Evolutionary conservation across 2,113 vertebrate species (phyloP), one percentile per base, ranked within the genome.

Genomic region (Meriones unguiculatus): DNA sequence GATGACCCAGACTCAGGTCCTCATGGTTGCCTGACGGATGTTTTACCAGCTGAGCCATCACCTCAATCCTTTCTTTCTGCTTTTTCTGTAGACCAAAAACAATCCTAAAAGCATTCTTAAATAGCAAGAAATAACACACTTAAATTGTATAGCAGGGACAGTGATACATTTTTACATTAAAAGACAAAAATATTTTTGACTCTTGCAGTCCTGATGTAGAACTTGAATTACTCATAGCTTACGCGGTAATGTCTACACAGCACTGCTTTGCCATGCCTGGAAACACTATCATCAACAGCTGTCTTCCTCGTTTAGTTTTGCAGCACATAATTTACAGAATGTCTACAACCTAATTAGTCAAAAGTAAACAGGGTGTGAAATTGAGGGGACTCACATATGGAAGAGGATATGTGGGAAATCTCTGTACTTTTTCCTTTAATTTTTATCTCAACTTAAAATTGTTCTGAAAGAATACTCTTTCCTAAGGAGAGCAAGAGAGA

Each of bases 181-280:
- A 96, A 50, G 80, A 0, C 1, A 25, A 4, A 84, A 69, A n/a
- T 82, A 14, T 72, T 70, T 96, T 82, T 59, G 7, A 95, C 86
- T 97, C 50, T 90, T 30, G 69, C 41, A 3, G 20, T 78, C 77
- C 72, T 35, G n/a, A 15, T 67, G 50, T 57, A 77, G 35, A 96
- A 85, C n/a, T 1, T 67, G 38, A 91, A 18, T 70, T 92, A 94
- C 22, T 97, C 38, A 93, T 64, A 91, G 88, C 84, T 89, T 97
- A 73, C 96, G 89, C 54, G 73, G 82, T 85, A 41, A 96, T 96
- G 18, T 96, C 91, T 89, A 38, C 32, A 75, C 85, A 59, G 28
- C 0, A 93, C 96, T 75, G 35, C 96, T 93, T 92, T 85, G 93
- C 76, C 91, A 85, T 91, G 87, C 69, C 84, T 80, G 46, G 41